Base-by-base conservation (phyloP, 2,888 invertebrate genomes). In the Trissoscelio sp. region DNA sequence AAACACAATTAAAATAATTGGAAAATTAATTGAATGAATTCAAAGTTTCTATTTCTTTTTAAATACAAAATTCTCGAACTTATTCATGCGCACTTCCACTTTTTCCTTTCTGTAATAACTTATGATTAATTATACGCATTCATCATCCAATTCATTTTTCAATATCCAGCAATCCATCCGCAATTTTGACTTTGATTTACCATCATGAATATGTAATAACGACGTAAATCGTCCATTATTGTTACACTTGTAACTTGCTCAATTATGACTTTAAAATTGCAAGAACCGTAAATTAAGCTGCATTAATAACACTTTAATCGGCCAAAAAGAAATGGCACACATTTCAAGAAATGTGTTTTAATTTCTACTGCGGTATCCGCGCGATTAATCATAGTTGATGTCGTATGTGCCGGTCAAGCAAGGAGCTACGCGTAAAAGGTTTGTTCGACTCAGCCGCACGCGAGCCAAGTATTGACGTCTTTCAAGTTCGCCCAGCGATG, bases 391-490 rank as follows among this genome's bases (percentile, higher is more conserved):
- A 77, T 64, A 80, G 58, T 20, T 28, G 62, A 64, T 58, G 51
- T 58, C 64, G 64, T 62, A 48, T 51, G 70, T 48, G 51, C 24
- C n/a, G 74, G 74, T 69, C 48, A 57, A 74, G 79, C 34, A 57
- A 24, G n/a, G 53, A 70, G 20, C 58, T 28, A 81, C 70, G 77
- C 77, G 46, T 48, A 72, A 81, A 72, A 60, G 48, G 55, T 67
- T 77, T 58, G 48, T 67, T 60, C 46, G 55, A 39, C 60, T 24
- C 20, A 22, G 51, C 34, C 42, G 67, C 81, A 81, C 81, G 81
- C 81, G 66, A 77, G 20, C 53, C 24, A 44, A 77, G 60, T 77
- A 81, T 77, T 72, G 81, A 81, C 81, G 77, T 81, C 70, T 72
- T 58, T 66, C 70, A 75, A 81, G 75, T 80, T 80, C 73, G 66